Evolutionary conservation across 2,113 vertebrate species (phyloP).

Genomic region (Serinus canaria): DNA sequence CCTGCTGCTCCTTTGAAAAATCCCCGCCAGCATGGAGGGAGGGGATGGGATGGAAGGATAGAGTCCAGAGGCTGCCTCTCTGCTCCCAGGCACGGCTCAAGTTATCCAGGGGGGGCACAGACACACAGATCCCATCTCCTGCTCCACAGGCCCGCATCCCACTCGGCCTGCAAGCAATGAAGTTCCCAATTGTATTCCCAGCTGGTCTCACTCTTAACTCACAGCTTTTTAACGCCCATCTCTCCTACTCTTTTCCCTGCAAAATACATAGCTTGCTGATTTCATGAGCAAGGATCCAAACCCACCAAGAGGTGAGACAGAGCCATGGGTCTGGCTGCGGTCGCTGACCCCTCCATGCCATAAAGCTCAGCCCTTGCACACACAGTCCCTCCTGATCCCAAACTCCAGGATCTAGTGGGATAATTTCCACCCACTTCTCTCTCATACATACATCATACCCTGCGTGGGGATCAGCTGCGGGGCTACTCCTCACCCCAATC

Average conservation of each 20-base stretch:
- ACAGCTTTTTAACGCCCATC: neutral
- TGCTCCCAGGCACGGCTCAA: neutral
- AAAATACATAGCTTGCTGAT: neutral
- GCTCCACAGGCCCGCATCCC: neutral
- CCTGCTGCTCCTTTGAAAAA: neutral
- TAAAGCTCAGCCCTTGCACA: neutral
- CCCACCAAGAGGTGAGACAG: neutral
- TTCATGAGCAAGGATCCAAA: neutral
- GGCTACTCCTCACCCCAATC: neutral
- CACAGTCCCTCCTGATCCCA: neutral
- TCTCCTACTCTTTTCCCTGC: neutral
- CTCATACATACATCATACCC: neutral
- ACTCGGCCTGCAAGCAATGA: neutral
- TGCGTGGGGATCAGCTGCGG: rapidly evolving
- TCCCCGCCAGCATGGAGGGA: neutral
- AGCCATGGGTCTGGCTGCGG: rapidly evolving
- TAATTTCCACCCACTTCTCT: neutral
- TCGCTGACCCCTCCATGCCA: rapidly evolving
- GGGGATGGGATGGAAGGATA: neutral
- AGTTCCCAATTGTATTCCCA: neutral
- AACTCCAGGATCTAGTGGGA: neutral
- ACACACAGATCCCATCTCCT: rapidly evolving
- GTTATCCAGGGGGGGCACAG: neutral
- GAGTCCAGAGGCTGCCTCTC: neutral
- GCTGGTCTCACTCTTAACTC: neutral